Evolutionary conservation across 2,888 invertebrate genomes (phyloP).

Genomic region (Synanthedon formicaeformis): DNA sequence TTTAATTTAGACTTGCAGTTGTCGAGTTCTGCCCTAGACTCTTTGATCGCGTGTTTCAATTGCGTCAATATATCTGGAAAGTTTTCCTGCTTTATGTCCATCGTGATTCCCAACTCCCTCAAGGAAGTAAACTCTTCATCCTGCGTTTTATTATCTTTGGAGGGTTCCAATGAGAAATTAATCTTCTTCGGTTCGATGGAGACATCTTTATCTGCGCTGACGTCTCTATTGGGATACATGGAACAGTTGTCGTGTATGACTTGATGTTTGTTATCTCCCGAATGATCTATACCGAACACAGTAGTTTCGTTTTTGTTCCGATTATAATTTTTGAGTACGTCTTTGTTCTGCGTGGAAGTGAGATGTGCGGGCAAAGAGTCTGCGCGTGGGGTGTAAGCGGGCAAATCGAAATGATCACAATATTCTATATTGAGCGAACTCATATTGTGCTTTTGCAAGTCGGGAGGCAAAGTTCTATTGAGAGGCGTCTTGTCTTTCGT

Average conservation of each 20-base stretch:
- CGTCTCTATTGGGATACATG: slow-evolving; percentile 59
- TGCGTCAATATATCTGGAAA: slow-evolving; percentile 57
- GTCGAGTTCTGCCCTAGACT: slow-evolving; percentile 65
- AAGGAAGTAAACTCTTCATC: slow-evolving; percentile 62
- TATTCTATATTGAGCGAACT: slow-evolving; percentile 49
- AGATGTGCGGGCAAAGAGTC: slow-evolving; percentile 53
- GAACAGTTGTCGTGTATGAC: slow-evolving; percentile 58
- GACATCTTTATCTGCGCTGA: slow-evolving; percentile 41
- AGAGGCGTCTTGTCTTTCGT: slow-evolving; percentile 27
- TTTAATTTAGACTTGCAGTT: slow-evolving; percentile 65
- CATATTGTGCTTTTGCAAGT: slow-evolving; percentile 39
- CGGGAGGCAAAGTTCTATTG: slow-evolving; percentile 47
- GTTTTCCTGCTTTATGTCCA: slow-evolving; percentile 55
- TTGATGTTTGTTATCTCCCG: slow-evolving; percentile 13
- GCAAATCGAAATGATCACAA: slow-evolving; percentile 37
- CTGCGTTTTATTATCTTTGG: slow-evolving; percentile 38
- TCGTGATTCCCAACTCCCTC: slow-evolving; percentile 60
- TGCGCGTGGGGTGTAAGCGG: slow-evolving; percentile 40
- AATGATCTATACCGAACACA: slow-evolving; percentile 34
- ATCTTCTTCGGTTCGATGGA: slow-evolving; percentile 61
- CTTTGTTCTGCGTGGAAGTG: slow-evolving; percentile 51
- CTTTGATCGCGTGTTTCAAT: slow-evolving; percentile 66
- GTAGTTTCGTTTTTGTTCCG: slow-evolving; percentile 60
- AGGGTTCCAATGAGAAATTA: slow-evolving; percentile 49
- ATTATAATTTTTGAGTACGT: slow-evolving; percentile 35